Evolutionary conservation across 64 coral and sea anemone species (phyloP).

Genomic region (Astreopora myriophthalma): DNA sequence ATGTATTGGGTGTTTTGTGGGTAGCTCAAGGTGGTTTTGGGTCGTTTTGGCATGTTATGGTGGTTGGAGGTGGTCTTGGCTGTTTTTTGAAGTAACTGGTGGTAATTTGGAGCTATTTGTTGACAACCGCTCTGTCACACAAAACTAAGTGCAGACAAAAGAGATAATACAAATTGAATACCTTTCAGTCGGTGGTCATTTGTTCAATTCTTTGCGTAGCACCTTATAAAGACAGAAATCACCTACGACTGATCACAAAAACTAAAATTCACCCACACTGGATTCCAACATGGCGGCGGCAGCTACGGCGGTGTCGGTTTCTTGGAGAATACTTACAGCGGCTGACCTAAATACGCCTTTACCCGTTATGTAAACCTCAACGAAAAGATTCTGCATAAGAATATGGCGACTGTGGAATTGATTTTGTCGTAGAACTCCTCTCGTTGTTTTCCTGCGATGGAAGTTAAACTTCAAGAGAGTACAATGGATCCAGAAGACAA

Average conservation of each 20-base stretch:
- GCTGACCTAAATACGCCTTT: background rate
- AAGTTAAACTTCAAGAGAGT: conserved; percentile 52
- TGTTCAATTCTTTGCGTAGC: background rate
- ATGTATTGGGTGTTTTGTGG: too few relatives aligned
- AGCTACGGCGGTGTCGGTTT: background rate
- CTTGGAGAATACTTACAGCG: background rate
- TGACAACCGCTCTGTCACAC: background rate
- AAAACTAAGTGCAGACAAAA: background rate
- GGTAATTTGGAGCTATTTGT: too few relatives aligned
- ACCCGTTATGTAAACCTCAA: background rate
- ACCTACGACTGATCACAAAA: background rate
- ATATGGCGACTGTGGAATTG: background rate
- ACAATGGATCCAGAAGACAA: conserved; percentile 75
- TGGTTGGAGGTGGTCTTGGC: too few relatives aligned
- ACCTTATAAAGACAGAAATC: background rate
- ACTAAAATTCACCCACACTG: background rate
- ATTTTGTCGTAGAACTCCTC: background rate
- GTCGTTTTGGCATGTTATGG: too few relatives aligned
- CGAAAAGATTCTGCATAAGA: background rate
- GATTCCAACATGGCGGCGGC: background rate
- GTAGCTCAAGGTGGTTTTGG: too few relatives aligned
- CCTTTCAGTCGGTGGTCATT: background rate
- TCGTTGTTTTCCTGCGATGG: background rate
- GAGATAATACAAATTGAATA: background rate
- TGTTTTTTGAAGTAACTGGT: too few relatives aligned